phyloP scores from a whole-genome alignment of 2,113 vertebrate genomes.

The Ctenomys sociabilis region DNA sequence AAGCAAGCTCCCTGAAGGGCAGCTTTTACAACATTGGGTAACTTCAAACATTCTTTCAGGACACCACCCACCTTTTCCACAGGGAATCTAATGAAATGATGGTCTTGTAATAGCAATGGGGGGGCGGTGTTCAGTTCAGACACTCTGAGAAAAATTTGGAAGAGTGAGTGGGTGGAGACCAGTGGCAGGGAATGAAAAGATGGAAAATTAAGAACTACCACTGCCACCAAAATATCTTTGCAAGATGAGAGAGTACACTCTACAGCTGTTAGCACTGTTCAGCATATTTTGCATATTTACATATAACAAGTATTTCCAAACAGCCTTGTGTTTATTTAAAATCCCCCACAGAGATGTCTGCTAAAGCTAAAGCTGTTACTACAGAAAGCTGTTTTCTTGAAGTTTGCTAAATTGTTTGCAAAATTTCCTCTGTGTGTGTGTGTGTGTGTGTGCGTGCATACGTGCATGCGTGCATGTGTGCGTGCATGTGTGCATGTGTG shows the following conservation, averaged over 20 bases:
- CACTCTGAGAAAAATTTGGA: constrained; percentile 54
- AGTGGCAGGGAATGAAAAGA: not conserved
- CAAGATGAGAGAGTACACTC: constrained; percentile 76
- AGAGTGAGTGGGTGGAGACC: constrained; percentile 36
- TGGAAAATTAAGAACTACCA: constrained; percentile 73
- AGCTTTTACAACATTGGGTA: not conserved
- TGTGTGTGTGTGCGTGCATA: not conserved
- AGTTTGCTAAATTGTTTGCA: constrained; percentile 74
- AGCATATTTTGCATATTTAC: constrained; percentile 88
- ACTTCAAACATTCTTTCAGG: constrained; percentile 52
- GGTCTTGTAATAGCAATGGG: constrained; percentile 69
- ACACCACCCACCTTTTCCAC: constrained; percentile 76
- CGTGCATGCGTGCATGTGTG: not conserved
- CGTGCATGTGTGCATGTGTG: not conserved
- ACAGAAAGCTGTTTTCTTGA: constrained; percentile 79
- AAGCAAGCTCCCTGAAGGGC: constrained; percentile 63
- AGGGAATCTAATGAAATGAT: constrained; percentile 77
- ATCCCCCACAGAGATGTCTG: constrained; percentile 81
- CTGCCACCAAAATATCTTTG: constrained; percentile 80
- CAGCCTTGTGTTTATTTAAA: constrained; percentile 86
- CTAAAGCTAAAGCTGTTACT: constrained; percentile 81
- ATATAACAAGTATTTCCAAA: constrained; percentile 87
- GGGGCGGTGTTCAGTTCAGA: not conserved
- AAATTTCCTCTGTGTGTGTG: constrained; percentile 32
- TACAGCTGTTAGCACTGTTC: constrained; percentile 86